phyloP scores from a whole-genome alignment of 92 coral and sea anemone species.

The Meandrina meandrites region DNA sequence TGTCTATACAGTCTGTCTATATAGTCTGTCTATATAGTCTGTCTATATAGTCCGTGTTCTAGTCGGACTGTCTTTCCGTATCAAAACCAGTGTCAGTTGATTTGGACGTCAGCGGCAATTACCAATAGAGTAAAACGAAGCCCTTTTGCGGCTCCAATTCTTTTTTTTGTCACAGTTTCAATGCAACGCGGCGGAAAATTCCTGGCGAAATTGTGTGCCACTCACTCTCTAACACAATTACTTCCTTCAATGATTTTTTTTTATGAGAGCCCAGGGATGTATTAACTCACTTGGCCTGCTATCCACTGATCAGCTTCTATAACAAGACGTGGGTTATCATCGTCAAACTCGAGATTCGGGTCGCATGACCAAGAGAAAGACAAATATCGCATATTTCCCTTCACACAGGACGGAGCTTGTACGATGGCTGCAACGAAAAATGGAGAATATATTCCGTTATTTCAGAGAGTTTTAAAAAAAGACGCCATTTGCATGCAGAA shows the following conservation, averaged over 20 bases:
- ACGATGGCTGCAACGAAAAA: conserved; percentile 15
- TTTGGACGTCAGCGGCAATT: too few relatives aligned
- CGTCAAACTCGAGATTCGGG: conserved; percentile 12
- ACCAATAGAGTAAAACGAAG: too few relatives aligned
- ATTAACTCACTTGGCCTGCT: conserved; percentile 13
- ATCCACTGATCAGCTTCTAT: conserved; percentile 13
- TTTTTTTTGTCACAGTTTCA: not conserved
- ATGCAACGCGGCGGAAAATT: not conserved
- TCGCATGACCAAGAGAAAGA: conserved; percentile 14
- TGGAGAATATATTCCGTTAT: not conserved
- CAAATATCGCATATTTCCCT: conserved; percentile 4
- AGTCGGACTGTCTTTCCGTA: too few relatives aligned
- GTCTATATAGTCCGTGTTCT: too few relatives aligned
- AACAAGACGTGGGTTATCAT: not conserved
- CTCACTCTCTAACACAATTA: not conserved
- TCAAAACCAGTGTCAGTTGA: too few relatives aligned
- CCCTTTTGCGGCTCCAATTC: not conserved
- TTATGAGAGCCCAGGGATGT: not conserved
- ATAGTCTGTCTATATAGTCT: too few relatives aligned
- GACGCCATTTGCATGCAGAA: too few relatives aligned
- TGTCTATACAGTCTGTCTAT: too few relatives aligned
- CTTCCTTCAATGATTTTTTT: not conserved
- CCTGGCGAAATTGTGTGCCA: too few relatives aligned
- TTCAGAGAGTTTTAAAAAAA: not conserved
- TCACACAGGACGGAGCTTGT: conserved; percentile 1